A percentile compares a stretch with the other conserved stretches of the same genome.
Evolutionary conservation across 2,888 invertebrate genomes (phyloP).

Genomic region (Tetranychus truncatus): DNA sequence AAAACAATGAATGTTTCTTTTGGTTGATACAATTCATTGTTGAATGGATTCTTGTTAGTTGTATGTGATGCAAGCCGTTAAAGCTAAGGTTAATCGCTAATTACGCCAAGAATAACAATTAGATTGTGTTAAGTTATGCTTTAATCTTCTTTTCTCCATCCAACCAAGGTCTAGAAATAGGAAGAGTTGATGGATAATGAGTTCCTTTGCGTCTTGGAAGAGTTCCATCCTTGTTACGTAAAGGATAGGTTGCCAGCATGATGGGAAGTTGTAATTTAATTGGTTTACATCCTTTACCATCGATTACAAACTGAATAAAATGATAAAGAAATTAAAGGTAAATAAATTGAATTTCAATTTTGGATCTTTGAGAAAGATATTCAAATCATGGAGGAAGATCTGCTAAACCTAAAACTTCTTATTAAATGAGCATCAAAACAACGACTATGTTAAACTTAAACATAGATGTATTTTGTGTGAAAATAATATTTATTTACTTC

Average conservation of each 20-base stretch:
- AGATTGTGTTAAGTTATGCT: neutral
- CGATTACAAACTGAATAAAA: conserved; percentile 57
- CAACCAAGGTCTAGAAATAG: conserved; percentile 56
- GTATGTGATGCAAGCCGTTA: too few species aligned
- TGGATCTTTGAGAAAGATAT: neutral
- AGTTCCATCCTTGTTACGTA: conserved; percentile 44
- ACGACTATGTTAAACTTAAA: too few species aligned
- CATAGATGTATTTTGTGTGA: too few species aligned
- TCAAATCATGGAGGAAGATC: too few species aligned
- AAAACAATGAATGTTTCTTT: too few species aligned
- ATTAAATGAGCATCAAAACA: too few species aligned
- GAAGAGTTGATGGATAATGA: conserved; percentile 78
- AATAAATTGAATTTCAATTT: neutral
- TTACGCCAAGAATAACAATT: too few species aligned
- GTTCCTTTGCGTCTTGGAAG: conserved; percentile 45
- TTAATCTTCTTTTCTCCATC: conserved; percentile 15
- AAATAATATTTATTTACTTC: too few species aligned
- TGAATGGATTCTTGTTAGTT: too few species aligned
- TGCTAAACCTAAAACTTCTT: too few species aligned
- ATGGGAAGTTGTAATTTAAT: conserved; percentile 78
- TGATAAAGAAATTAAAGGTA: neutral
- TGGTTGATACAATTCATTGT: too few species aligned
- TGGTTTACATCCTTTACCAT: conserved; percentile 78
- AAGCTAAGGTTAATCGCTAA: too few species aligned
- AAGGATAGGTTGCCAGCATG: conserved; percentile 73